A percentile compares a stretch with the other conserved stretches of the same genome.
phyloP scores from a whole-genome alignment of 2,797 vertebrate genomes.

The Uromys caudimaculatus region DNA sequence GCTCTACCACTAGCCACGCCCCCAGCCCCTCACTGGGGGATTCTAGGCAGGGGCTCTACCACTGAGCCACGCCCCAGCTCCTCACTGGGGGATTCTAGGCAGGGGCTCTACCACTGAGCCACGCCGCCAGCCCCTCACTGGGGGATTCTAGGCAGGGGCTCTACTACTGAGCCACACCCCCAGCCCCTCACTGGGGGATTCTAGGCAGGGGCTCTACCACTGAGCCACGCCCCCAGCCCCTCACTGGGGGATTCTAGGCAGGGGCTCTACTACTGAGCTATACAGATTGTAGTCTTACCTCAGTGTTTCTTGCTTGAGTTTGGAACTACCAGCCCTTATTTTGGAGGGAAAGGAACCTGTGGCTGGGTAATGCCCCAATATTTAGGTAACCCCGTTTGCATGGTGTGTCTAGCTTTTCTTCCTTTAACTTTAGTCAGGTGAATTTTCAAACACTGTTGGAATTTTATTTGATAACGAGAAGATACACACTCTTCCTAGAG shows the following conservation, averaged over 20 bases:
- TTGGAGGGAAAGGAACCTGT: neutral
- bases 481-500: accelerated
- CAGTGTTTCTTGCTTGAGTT: neutral
- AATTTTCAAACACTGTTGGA: neutral
- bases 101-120: neutral
- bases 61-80: neutral
- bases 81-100: too few species aligned
- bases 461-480: neutral
- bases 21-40: neutral
- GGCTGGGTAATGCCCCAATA: neutral
- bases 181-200: neutral
- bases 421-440: neutral
- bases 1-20: neutral
- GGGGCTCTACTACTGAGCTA: neutral
- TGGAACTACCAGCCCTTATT: neutral
- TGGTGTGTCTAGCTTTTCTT: neutral
- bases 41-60: neutral
- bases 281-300: neutral
- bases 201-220: neutral
- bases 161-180: neutral
- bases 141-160: neutral
- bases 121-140: neutral
- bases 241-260: neutral
- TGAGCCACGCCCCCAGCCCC: neutral
- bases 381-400: too few species aligned